These are phyloP conservation scores for Cinara cedri DNA, from an alignment of 2,888 invertebrate genomes.

Conservation along the genomic window DNA sequence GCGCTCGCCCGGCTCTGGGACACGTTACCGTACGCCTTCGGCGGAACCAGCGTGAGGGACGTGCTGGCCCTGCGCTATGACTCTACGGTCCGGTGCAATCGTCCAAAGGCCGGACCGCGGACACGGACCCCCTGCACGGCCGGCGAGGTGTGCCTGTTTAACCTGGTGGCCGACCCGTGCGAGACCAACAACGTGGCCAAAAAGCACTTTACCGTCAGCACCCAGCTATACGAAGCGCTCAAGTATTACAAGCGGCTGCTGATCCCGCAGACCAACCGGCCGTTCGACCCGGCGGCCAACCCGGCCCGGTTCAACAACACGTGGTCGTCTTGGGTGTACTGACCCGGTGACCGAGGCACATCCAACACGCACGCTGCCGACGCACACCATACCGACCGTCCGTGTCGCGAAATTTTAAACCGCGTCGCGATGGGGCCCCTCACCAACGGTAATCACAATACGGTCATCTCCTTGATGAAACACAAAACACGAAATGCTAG, in stretches of 20 bases:
- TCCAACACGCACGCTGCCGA: no score
- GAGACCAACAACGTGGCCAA: constrained; percentile 73
- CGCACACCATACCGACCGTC: no score
- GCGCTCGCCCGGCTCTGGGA: constrained; percentile 61
- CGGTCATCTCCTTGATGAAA: no score
- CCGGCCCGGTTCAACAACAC: constrained; percentile 75
- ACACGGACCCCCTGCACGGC: constrained; percentile 52
- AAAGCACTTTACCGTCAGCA: constrained; percentile 66
- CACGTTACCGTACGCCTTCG: constrained; percentile 61
- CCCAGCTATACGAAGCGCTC: constrained; percentile 65
- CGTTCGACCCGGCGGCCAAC: constrained; percentile 70
- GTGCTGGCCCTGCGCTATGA: constrained; percentile 63
- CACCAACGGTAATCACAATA: no score
- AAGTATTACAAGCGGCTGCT: constrained; percentile 66
- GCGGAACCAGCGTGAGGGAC: constrained; percentile 58
- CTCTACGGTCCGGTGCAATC: constrained; percentile 62
- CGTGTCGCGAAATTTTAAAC: no score
- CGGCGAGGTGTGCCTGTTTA: constrained; percentile 69
- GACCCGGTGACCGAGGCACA: neutral
- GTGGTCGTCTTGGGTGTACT: constrained; percentile 72
- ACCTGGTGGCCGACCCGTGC: constrained; percentile 79
- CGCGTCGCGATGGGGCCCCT: no score
- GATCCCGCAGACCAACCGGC: constrained; percentile 67
- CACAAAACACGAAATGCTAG: no score
- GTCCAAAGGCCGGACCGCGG: constrained; percentile 43